These are phyloP conservation scores for Mallotus villosus DNA, from an alignment of 2,797 vertebrate genomes.

Conservation along the genomic window DNA sequence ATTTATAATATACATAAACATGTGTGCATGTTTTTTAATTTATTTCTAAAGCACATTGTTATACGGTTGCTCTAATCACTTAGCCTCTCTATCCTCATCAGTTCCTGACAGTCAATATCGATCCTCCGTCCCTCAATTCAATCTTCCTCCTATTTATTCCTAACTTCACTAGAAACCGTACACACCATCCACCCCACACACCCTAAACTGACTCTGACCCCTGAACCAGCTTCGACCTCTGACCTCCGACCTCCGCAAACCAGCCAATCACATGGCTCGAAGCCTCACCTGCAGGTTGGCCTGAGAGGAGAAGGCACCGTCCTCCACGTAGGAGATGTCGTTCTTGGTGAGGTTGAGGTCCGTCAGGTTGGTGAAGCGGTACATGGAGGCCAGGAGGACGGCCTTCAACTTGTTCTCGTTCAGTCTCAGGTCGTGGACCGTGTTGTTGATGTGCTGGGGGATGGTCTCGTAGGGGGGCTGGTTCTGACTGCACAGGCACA, in stretches of 20 bases:
- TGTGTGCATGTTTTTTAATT: no score
- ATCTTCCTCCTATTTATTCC: no score
- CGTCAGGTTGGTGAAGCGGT: conserved; percentile 95
- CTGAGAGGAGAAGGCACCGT: conserved; percentile 94
- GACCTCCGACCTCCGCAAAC: background rate
- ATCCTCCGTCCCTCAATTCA: no score
- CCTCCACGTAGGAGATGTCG: conserved; percentile 96
- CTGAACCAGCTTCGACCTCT: background rate
- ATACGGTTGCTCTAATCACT: background rate
- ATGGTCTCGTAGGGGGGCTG: conserved; percentile 98
- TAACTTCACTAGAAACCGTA: no score
- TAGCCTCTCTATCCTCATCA: background rate
- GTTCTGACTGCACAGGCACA: conserved; percentile 98
- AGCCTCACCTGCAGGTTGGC: conserved; percentile 86
- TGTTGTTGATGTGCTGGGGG: conserved; percentile 99
- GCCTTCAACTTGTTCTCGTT: conserved; percentile 98
- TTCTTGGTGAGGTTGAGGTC: conserved; percentile 99
- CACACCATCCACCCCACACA: no score
- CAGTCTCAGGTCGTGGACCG: conserved; percentile 87
- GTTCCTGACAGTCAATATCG: background rate
- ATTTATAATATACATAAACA: no score
- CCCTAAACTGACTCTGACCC: no score
- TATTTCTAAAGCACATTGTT: background rate
- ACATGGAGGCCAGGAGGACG: conserved; percentile 92
- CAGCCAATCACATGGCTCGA: background rate